Evolutionary conservation across 2,888 invertebrate species (phyloP).

Genomic region (Resseliella maxima): DNA sequence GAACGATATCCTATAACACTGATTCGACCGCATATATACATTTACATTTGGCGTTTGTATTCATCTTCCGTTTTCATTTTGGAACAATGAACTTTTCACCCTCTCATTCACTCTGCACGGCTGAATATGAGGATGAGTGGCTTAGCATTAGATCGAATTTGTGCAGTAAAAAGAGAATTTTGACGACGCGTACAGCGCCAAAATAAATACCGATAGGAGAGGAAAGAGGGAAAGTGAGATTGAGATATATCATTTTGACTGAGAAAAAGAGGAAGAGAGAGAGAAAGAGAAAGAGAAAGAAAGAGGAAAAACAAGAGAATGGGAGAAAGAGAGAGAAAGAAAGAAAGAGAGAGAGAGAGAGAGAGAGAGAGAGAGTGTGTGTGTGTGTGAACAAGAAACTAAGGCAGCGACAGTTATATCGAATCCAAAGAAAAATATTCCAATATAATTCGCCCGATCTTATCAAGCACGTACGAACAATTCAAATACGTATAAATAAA

Average conservation of each 20-base stretch:
- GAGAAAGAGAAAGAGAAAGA: too few relatives aligned
- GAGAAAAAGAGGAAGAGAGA: too few relatives aligned
- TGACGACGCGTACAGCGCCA: conserved; percentile 9
- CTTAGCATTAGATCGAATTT: conserved; percentile 9
- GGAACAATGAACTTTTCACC: neutral
- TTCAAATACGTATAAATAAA: conserved; percentile 51
- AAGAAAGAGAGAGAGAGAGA: too few relatives aligned
- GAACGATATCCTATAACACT: conserved; percentile 51
- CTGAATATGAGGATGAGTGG: neutral
- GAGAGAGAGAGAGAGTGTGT: neutral
- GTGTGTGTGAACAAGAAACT: neutral
- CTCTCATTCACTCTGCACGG: neutral
- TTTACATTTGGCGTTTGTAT: conserved; percentile 1
- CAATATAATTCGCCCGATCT: conserved; percentile 5
- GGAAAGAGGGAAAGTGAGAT: too few relatives aligned
- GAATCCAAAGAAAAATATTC: neutral
- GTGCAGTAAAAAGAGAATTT: neutral
- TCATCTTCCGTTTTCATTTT: neutral
- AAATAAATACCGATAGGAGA: neutral
- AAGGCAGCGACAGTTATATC: neutral
- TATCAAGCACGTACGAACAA: conserved; percentile 53
- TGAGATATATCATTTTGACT: too few relatives aligned
- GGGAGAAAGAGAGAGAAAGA: too few relatives aligned
- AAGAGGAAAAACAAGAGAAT: too few relatives aligned
- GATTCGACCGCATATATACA: conserved; percentile 30